Evolutionary conservation across 2,888 invertebrate genomes (phyloP).

Genomic region (Sarcophaga rosellei): DNA sequence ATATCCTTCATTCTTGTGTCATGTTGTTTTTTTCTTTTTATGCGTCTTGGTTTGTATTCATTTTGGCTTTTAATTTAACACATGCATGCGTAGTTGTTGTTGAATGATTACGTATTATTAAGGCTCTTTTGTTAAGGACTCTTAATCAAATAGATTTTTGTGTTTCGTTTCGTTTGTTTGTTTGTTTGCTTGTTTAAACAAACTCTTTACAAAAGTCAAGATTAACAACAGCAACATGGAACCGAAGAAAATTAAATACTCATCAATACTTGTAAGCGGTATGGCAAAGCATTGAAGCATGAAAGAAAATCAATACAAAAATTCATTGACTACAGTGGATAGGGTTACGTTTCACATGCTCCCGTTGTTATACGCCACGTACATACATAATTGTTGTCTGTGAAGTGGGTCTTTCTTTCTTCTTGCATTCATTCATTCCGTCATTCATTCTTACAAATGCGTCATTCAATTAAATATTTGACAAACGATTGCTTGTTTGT

Average conservation of each 20-base stretch:
- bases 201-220: conserved; percentile 42
- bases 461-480: neutral
- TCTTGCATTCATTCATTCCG: conserved; percentile 35
- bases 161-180: no score
- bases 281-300: conserved; percentile 12
- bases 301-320: neutral
- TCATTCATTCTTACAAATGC: neutral
- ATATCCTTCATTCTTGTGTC: neutral
- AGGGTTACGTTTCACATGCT: conserved; percentile 26
- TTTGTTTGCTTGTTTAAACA: conserved; percentile 50
- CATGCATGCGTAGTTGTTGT: conserved; percentile 4
- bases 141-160: conserved; percentile 74
- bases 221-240: conserved; percentile 52
- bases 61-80: neutral
- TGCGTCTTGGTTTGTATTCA: neutral
- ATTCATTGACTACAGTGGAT: neutral
- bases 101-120: conserved; percentile 30
- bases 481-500: neutral
- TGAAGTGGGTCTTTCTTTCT: conserved; percentile 42
- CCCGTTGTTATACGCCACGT: conserved; percentile 59
- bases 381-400: conserved; percentile 51
- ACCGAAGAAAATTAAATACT: no score
- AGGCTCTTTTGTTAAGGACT: conserved; percentile 73
- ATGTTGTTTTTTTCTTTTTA: neutral
- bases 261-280: conserved; percentile 20